Base-by-base conservation (phyloP, 2,113 vertebrate genomes). In the Glaucidium brasilianum region DNA sequence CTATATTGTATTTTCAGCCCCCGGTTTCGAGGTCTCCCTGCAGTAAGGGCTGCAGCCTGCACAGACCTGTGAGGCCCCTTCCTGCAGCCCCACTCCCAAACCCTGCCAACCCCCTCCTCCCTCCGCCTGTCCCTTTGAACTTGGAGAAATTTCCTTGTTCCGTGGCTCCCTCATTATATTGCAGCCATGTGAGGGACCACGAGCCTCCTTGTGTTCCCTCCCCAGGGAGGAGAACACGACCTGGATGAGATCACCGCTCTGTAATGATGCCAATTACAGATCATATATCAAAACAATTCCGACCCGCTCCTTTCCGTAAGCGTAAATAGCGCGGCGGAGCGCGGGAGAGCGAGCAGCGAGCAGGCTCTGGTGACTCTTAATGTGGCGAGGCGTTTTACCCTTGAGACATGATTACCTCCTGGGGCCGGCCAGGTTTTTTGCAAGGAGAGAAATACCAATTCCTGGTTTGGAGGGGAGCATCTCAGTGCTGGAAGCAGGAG, bases 211-310 rank as follows among this genome's bases (percentile, higher is more conserved):
- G 78, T 62, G 78, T 85, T 93, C 94, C 76, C 39, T 96, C 97
- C 96, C 96, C 1, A 4, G 59, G 95, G 97, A 96, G 83, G 80
- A 76, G 94, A 96, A 96, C 77, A 85, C 43, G 68, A 96, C 94
- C 96, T 85, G 94, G 94, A 97, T 98, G 98, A 98, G 97, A 96
- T 98, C 98, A 98, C 91, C 20, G 2, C 84, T 96, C 95, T 95
- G 96, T 98, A 97, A 97, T 86, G 97, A 97, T 96, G 97, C 97
- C 97, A 97, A 90, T 97, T 97, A 97, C 77, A 94, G 96, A 97
- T 98, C 97, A 92, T 96, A 94, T 97, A 97, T 98, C 97, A 98
- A 97, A 97, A 97, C 97, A 97, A 92, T 96, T 77, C 92, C 52
- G 58, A 92, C 91, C 91, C 12, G 55, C 88, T 96, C 95, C 94